Base-by-base conservation (phyloP, 2,888 invertebrate species). In the Cheilosia pagana region DNA sequence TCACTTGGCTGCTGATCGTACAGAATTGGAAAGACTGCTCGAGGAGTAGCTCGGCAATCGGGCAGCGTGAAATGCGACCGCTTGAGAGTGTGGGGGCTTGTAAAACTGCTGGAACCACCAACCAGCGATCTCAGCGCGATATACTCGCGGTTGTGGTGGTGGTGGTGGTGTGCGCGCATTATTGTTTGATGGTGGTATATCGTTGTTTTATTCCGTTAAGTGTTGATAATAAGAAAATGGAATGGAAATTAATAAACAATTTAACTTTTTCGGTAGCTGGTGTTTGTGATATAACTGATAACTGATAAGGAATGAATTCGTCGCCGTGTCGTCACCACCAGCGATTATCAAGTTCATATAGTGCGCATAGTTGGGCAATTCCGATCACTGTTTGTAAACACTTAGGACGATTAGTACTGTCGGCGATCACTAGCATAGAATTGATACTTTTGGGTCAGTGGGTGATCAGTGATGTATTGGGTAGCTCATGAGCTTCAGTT, bases 11-110 rank as follows among this genome's bases (percentile, higher is more conserved):
- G 55, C 57, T 35, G 35, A 0, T 68, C 59, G 53, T 75, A 70
- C 41, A 41, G 52, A 68, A 70, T 70, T 79, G 39, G 68, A 68
- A 59, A 83, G 50, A 75, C 70, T 70, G 75, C 75, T 65, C 79
- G 78, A 55, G 65, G 68, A 62, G 70, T 57, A 43, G 71, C 76
- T 81, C 65, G 7, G 23, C 76, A 68, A 74, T 77, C 52, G 23
- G 43, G 28, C 8, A 57, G 48, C 39, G 16, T 53, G 14, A 59
- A 59, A 59, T 57, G 48, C 25, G 23, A 31, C 35, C 23, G 55
- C 19, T 3, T 48, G 14, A 14, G 7, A 55, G 45, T 48, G n/a
- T 14, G 43, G 19, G 45, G 23, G 12, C 68, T 57, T 43, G 31
- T 14, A 8, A 12, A 50, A 31, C 23, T 12, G 35, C 35, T 39